These are phyloP conservation scores for Luehdorfia chinensis DNA, from an alignment of 1,140 invertebrate genomes.

Conservation along the genomic window DNA sequence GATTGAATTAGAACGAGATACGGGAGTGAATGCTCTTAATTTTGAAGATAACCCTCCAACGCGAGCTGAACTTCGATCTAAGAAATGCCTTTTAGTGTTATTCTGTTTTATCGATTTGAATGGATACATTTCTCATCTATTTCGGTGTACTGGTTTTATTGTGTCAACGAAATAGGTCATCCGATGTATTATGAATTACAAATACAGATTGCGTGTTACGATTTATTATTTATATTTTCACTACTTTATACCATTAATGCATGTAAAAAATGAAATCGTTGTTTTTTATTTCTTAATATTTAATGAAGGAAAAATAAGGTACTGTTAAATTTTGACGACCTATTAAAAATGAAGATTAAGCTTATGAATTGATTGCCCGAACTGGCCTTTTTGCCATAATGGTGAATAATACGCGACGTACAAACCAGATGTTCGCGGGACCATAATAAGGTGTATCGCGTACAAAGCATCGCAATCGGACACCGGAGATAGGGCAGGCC, in stretches of 20 bases:
- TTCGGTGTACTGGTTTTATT: conserved; percentile 1
- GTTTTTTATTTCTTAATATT: too few relatives aligned
- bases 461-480: conserved; percentile 74
- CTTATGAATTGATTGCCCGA: conserved; percentile 57
- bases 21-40: conserved; percentile 57
- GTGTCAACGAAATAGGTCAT: conserved; percentile 1
- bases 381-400: conserved; percentile 52
- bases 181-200: too few relatives aligned
- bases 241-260: too few relatives aligned
- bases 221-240: too few relatives aligned
- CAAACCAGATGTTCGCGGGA: conserved; percentile 69
- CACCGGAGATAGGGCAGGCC: conserved; percentile 70
- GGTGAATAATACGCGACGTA: conserved; percentile 55
- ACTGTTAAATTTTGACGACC: too few relatives aligned
- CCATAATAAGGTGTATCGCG: conserved; percentile 74
- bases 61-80: conserved; percentile 42
- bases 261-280: too few relatives aligned
- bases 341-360: conserved; percentile 17
- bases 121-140: conserved; percentile 23
- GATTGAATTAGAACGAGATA: conserved; percentile 65
- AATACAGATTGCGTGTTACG: too few relatives aligned
- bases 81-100: conserved; percentile 39
- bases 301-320: too few relatives aligned
- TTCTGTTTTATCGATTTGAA: conserved; percentile 28
- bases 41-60: conserved; percentile 66